Evolutionary conservation across 2,888 invertebrate genomes (phyloP).

Genomic region (Pristionchus arcanus): DNA sequence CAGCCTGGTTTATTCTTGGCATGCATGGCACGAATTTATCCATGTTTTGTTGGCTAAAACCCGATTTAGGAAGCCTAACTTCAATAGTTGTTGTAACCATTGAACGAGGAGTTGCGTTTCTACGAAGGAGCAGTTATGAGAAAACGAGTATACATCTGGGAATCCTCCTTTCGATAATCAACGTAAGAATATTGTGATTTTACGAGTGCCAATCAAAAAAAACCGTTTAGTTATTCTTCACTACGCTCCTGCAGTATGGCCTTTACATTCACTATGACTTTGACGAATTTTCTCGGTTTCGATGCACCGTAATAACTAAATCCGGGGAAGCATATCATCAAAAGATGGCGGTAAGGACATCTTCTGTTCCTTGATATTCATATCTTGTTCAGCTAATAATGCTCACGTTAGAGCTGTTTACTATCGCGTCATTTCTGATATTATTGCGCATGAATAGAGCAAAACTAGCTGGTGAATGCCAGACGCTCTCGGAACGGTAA

Average conservation of each 20-base stretch:
- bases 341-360: not conserved
- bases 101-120: not conserved
- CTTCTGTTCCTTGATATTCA: not conserved
- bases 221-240: not conserved
- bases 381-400: not conserved
- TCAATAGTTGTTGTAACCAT: not conserved
- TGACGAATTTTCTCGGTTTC: not conserved
- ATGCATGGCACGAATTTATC: not conserved
- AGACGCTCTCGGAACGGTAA: conserved; percentile 4
- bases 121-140: not conserved
- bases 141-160: not conserved
- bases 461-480: not conserved
- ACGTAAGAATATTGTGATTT: not conserved
- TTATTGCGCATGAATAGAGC: not conserved
- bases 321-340: conserved; percentile 18
- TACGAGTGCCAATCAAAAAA: not conserved
- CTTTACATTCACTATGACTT: conserved; percentile 15
- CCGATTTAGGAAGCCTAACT: not conserved
- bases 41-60: not conserved
- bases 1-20: not conserved
- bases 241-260: not conserved
- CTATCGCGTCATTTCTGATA: not conserved
- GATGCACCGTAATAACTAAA: not conserved
- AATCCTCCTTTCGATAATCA: not conserved
- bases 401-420: not conserved